phyloP scores from a whole-genome alignment of 2,797 vertebrate species.

The Parotocinclus haroldoi region DNA sequence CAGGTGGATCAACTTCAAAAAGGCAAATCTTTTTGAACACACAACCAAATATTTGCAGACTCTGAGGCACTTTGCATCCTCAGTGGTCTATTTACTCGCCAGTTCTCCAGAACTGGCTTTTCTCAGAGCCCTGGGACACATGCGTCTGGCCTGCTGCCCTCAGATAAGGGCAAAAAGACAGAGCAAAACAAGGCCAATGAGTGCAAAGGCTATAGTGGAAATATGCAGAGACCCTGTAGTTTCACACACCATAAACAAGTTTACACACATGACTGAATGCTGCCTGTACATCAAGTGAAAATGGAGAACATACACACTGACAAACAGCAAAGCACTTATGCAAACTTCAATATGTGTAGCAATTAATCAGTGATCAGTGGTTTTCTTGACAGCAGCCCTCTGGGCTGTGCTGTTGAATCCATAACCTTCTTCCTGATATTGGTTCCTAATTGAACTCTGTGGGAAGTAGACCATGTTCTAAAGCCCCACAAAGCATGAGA shows the following conservation, averaged over 20 bases:
- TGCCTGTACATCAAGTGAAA: neutral
- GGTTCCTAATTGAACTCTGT: constrained; percentile 14
- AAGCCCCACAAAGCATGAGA: constrained; percentile 10
- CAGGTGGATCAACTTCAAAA: constrained; percentile 25
- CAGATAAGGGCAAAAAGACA: constrained; percentile 34
- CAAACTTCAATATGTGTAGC: neutral
- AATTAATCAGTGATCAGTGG: neutral
- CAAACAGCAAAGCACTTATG: neutral
- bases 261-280: neutral
- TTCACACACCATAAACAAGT: constrained; percentile 6
- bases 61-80: constrained; percentile 35
- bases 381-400: constrained; percentile 2
- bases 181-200: constrained; percentile 10
- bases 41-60: constrained; percentile 51
- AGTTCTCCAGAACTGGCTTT: constrained; percentile 44
- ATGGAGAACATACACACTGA: constrained; percentile 8
- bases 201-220: constrained; percentile 5
- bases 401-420: neutral
- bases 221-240: neutral
- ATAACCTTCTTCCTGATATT: constrained; percentile 27
- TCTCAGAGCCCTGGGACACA: constrained; percentile 39
- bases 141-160: constrained; percentile 45
- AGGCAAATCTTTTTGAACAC: constrained; percentile 39
- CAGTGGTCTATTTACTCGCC: constrained; percentile 40
- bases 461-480: constrained; percentile 10